These are phyloP conservation scores for Delichon dasypus DNA, from an alignment of 2,797 vertebrate species.

Conservation along the genomic window DNA sequence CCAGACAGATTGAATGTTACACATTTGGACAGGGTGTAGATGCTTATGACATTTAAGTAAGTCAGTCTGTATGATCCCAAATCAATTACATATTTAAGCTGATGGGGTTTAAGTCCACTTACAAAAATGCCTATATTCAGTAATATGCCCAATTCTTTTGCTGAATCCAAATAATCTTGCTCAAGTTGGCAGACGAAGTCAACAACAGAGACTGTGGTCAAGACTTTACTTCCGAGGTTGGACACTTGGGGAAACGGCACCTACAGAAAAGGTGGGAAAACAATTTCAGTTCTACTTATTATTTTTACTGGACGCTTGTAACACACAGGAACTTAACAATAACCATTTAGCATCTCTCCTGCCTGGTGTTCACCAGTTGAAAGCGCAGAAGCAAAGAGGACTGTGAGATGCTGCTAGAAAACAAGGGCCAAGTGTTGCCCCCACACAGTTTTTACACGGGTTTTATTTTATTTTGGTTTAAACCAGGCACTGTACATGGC, in stretches of 20 bases:
- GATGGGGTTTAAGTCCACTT: not conserved
- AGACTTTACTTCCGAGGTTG: rapidly evolving
- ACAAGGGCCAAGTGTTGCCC: not conserved
- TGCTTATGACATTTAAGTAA: not conserved
- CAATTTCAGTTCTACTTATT: not conserved
- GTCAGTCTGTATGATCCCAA: not conserved
- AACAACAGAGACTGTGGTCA: not conserved
- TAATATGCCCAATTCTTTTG: not conserved
- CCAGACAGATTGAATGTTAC: rapidly evolving
- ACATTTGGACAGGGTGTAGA: not conserved
- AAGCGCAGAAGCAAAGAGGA: rapidly evolving
- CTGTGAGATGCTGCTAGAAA: not conserved
- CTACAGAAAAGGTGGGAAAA: not conserved
- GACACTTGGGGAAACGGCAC: not conserved
- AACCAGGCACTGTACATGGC: not conserved
- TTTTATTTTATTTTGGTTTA: not conserved
- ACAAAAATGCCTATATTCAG: not conserved
- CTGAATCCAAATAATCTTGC: not conserved
- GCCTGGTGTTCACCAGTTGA: not conserved
- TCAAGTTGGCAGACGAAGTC: not conserved
- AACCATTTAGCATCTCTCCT: not conserved
- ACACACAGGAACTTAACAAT: not conserved
- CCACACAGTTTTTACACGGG: not conserved
- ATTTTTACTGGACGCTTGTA: not conserved
- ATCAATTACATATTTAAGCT: not conserved